These are phyloP conservation scores for Agrochola lychnidis DNA, from an alignment of 2,888 invertebrate genomes.

Conservation along the genomic window DNA sequence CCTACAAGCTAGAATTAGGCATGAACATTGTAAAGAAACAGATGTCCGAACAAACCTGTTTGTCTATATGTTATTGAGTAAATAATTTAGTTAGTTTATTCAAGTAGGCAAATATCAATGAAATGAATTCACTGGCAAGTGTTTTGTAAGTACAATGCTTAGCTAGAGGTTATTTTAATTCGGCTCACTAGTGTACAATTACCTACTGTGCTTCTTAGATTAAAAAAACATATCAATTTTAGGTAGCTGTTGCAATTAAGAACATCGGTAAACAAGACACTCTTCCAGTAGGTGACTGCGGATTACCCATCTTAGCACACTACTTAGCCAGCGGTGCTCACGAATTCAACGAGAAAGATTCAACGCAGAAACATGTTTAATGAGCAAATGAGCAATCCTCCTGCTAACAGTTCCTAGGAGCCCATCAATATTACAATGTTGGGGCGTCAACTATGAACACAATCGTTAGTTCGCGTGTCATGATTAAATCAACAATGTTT, in stretches of 20 bases:
- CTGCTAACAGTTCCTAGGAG: neutral
- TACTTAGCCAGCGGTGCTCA: too few species aligned
- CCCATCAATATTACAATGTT: neutral
- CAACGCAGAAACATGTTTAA: neutral
- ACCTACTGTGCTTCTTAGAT: neutral
- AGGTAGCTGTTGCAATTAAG: neutral
- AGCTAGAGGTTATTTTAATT: neutral
- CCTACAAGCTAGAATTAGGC: conserved; percentile 45
- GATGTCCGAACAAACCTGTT: conserved; percentile 46
- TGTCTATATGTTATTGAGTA: conserved; percentile 16
- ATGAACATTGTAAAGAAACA: conserved; percentile 45
- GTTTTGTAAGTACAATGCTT: neutral
- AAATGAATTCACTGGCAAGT: neutral
- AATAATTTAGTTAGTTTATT: conserved; percentile 27
- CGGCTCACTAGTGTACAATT: neutral
- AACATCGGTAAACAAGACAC: too few species aligned
- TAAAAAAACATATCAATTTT: neutral
- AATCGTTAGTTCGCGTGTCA: neutral
- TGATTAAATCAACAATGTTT: conserved; percentile 1
- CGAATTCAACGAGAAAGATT: neutral
- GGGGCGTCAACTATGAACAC: conserved; percentile 11
- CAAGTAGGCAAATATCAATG: conserved; percentile 7
- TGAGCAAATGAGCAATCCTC: neutral
- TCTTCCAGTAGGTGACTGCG: neutral
- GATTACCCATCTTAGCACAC: neutral